A percentile compares a stretch with the other conserved stretches of the same genome.
These are phyloP conservation scores for Philantomba maxwellii DNA, from an alignment of 2,113 vertebrate species.

Conservation along the genomic window DNA sequence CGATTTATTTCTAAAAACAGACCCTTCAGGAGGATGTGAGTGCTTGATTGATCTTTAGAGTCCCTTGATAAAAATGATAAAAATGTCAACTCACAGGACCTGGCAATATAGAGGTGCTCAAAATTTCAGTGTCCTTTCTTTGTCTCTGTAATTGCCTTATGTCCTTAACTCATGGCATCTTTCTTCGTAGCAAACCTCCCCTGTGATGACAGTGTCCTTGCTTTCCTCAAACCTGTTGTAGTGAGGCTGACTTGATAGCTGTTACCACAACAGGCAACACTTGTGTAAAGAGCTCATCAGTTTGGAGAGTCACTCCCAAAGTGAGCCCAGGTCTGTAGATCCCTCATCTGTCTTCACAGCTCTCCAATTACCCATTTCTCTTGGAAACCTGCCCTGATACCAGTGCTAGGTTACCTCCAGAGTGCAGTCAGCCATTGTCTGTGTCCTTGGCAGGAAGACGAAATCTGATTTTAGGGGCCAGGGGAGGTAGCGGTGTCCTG, in stretches of 20 bases:
- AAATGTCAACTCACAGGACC: not conserved
- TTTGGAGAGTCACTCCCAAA: not conserved
- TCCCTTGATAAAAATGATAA: not conserved
- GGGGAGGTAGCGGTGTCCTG: not conserved
- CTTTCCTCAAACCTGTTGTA: not conserved
- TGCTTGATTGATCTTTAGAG: not conserved
- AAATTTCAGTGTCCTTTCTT: not conserved
- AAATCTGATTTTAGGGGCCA: not conserved
- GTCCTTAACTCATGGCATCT: not conserved
- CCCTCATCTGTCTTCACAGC: not conserved
- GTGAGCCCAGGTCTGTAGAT: not conserved
- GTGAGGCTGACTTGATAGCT: not conserved
- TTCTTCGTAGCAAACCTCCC: not conserved
- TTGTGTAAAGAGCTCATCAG: not conserved
- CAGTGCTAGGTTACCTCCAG: not conserved
- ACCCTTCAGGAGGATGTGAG: not conserved
- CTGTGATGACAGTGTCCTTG: not conserved
- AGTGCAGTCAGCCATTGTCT: not conserved
- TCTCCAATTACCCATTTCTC: not conserved
- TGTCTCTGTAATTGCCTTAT: not conserved
- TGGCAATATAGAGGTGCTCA: not conserved
- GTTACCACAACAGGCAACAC: not conserved
- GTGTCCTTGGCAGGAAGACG: not conserved
- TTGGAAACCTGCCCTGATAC: not conserved
- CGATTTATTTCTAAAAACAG: not conserved